Evolutionary conservation across 2,888 invertebrate genomes (phyloP), one percentile per base, ranked within the genome.

Genomic region (Sipha maydis): DNA sequence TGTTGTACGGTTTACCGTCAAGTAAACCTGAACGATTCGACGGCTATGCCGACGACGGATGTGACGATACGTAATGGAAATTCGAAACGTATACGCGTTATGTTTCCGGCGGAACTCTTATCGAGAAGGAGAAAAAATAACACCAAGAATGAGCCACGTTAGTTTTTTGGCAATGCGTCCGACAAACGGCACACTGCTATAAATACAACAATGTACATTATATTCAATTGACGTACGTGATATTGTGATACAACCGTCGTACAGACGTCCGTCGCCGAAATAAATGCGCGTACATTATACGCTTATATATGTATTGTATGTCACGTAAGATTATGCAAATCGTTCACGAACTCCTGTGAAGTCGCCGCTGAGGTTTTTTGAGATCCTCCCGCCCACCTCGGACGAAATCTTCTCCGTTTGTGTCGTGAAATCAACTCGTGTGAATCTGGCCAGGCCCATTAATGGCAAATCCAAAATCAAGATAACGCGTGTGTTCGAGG

Each of bases 41-140:
- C 3, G 48, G 48, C 14, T 1, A 48, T 14, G 48, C 1, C 2
- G 48, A 48, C 25, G 25, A 61, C 61, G 61, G 61, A 61, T 61
- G 8, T 61, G 61, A 61, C 61, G 61, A 25, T 21, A 61, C 61
- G 61, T 48, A 67, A 71, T 28, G 71, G 38, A 75, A 75, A 75
- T 38, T 38, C 75, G 41, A 75, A 21, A 3, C 25, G 75, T 38
- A 75, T 25, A 75, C 28, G 21, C 21, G 25, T 21, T n/a, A 41
- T 8, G 67, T 80, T 80, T 80, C 80, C 80, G 80, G 67, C 80
- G 80, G 80, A 80, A 80, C 80, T 34, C 34, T 80, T 9, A 38
- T 19, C 41, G 0, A 69, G 11, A 69, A 21, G 21, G n/a, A 67
- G 67, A 67, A 21, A 67, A 21, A 67, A 25, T 21, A 61, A 25